A percentile compares a stretch with the other conserved stretches of the same genome.
phyloP scores from a whole-genome alignment of 1,140 invertebrate species.

The Portunus trituberculatus region DNA sequence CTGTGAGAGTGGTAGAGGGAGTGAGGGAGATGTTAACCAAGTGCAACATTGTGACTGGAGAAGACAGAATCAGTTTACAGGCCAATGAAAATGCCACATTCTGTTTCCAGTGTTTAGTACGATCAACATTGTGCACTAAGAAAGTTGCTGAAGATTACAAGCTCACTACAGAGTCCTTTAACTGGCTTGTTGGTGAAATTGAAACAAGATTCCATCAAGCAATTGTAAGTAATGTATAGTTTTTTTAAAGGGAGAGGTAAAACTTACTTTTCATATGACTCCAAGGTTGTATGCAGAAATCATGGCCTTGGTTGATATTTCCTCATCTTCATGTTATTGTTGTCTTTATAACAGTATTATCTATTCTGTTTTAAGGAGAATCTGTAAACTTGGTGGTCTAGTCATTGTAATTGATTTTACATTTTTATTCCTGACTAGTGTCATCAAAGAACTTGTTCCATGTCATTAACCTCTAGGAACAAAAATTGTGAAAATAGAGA shows the following conservation, averaged over 20 bases:
- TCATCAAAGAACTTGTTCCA: too few relatives aligned
- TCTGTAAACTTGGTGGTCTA: too few relatives aligned
- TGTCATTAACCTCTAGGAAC: too few relatives aligned
- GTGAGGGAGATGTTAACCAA: conserved; percentile 93
- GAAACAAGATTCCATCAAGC: conserved; percentile 99
- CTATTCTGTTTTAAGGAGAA: too few relatives aligned
- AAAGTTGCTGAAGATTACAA: conserved; percentile 97
- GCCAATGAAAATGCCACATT: conserved; percentile 99
- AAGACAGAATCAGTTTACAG: conserved; percentile 96
- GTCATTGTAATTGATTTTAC: too few relatives aligned
- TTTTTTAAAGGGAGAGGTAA: not conserved
- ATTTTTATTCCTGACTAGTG: too few relatives aligned
- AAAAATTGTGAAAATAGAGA: too few relatives aligned
- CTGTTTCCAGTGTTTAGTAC: conserved; percentile 96
- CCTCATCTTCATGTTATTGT: too few relatives aligned
- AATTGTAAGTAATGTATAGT: conserved; percentile 84
- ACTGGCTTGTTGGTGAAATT: conserved; percentile 99
- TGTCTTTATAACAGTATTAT: too few relatives aligned
- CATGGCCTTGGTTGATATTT: not conserved
- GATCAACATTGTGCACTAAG: conserved; percentile 97
- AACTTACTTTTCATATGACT: too few relatives aligned
- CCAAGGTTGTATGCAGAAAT: not conserved
- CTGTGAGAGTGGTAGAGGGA: conserved; percentile 83
- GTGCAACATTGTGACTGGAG: conserved; percentile 96
- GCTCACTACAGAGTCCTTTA: conserved; percentile 97